phyloP scores from a whole-genome alignment of 2,888 invertebrate species.

The Nasonia oneida region DNA sequence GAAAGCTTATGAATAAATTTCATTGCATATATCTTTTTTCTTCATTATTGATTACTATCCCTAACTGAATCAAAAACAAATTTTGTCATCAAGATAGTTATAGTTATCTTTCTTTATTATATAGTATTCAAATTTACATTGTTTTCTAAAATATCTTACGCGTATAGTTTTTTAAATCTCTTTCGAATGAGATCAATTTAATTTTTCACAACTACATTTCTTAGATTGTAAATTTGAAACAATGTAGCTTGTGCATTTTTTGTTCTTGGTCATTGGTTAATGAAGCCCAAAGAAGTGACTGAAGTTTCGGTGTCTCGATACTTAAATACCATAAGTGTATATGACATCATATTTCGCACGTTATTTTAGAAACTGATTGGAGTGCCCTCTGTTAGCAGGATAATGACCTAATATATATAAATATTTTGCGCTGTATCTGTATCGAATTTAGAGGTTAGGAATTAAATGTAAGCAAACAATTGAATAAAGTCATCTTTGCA shows the following conservation, averaged over 20 bases:
- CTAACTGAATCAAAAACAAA: neutral
- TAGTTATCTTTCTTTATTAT: neutral
- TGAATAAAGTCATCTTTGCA: conserved; percentile 47
- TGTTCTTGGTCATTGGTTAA: neutral
- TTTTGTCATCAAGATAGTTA: conserved; percentile 2
- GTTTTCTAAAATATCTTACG: neutral
- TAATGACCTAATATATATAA: conserved; percentile 14
- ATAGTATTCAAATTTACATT: conserved; percentile 4
- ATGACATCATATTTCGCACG: conserved; percentile 9
- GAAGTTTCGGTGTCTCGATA: neutral
- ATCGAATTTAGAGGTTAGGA: conserved; percentile 53
- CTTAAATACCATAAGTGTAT: neutral
- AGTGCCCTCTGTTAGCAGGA: conserved; percentile 44
- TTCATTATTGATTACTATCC: conserved; percentile 42
- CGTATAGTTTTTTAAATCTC: neutral
- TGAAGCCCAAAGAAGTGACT: conserved; percentile 17
- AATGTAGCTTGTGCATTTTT: neutral
- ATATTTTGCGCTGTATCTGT: neutral
- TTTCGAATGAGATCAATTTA: neutral
- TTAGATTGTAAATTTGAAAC: neutral
- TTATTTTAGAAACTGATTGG: conserved; percentile 11
- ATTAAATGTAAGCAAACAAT: conserved; percentile 35
- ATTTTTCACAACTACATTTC: neutral
- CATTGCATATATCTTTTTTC: conserved; percentile 3
- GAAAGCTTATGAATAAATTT: conserved; percentile 53